Conservation (phyloP, 1,140 invertebrate genomes). For the Halesus radiatus region DNA sequence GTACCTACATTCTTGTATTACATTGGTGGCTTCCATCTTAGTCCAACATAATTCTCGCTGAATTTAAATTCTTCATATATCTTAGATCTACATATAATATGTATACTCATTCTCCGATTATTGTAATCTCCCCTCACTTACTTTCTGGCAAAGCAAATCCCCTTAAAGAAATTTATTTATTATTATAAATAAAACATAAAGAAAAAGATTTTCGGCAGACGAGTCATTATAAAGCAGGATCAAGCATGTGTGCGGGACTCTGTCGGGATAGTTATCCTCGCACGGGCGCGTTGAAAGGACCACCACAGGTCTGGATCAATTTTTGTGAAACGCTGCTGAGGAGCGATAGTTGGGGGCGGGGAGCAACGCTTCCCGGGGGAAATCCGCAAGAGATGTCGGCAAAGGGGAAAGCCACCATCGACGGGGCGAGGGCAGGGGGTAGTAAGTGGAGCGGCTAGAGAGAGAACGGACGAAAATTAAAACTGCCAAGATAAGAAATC, state of each 20-base stretch:
- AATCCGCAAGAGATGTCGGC: slow-evolving; percentile 51
- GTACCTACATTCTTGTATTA: too few relatives aligned
- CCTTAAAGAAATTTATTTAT: too few relatives aligned
- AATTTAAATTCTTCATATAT: too few relatives aligned
- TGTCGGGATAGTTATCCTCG: neutral
- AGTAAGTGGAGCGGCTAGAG: too few relatives aligned
- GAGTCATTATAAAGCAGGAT: neutral
- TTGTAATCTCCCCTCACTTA: too few relatives aligned
- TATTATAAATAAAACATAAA: too few relatives aligned
- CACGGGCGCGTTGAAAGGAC: neutral
- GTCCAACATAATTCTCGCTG: too few relatives aligned
- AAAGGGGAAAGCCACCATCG: slow-evolving; percentile 1
- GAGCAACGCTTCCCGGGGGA: slow-evolving; percentile 52
- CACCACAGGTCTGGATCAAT: slow-evolving; percentile 30
- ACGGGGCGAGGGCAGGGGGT: neutral
- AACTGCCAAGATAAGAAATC: slow-evolving; percentile 42
- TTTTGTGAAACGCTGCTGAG: slow-evolving; percentile 37
- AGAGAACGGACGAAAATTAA: slow-evolving; percentile 38
- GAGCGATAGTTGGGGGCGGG: neutral
- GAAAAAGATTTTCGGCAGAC: neutral
- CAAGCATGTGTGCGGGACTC: neutral
- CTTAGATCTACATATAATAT: too few relatives aligned
- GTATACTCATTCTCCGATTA: too few relatives aligned
- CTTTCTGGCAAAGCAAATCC: too few relatives aligned
- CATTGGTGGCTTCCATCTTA: too few relatives aligned